Evolutionary conservation across 2,888 invertebrate genomes (phyloP), one percentile per base, ranked within the genome.

Genomic region (Acrocyrtus sp.): DNA sequence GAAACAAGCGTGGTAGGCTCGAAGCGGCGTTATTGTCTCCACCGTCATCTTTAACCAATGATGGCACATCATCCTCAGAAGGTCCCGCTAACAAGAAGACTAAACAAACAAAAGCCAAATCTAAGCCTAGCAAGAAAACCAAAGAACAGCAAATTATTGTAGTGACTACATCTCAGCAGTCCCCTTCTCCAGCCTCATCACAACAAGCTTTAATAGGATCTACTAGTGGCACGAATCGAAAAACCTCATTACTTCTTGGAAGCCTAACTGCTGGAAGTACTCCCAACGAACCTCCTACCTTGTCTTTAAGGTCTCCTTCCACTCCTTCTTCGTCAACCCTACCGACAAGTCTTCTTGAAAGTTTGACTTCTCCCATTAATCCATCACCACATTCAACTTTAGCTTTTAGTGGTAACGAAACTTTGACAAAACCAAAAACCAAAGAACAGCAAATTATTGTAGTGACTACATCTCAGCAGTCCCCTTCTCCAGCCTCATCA

Each of bases 281-380:
- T n/a, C 69, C 51, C 4, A 27, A 47, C 24, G 70, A 70, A 8
- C 50, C 63, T 6, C 70, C 62, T 19, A 57, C 57, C 4, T 34
- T 70, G 3, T 62, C 70, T 4, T 17, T 70, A 22, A 50, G 70
- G 1, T 70, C 69, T 1, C 57, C 69, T 8, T 50, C 69, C 12
- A 17, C 48, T 10, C 22, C 53, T 34, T 39, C 61, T 15, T 53
- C 53, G 43, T 21, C 39, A 6, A 41, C 48, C 19, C 39, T 50
- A 15, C 21, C 45, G 3, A 22, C 69, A 17, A 69, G 61, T 54
- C 54, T 69, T 1, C 26, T 69, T 24, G 69, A 69, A 69, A 69
- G 69, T 48, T 61, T 69, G 47, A 69, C 60, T 8, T 51, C 69
- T 24, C 61, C 69, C 10, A 54, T 61, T 17, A 50, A 54, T 21